Evolutionary conservation across 2,888 invertebrate species (phyloP), one percentile per base, ranked within the genome.

Genomic region (Ashinkailepas kermadecensis): DNA sequence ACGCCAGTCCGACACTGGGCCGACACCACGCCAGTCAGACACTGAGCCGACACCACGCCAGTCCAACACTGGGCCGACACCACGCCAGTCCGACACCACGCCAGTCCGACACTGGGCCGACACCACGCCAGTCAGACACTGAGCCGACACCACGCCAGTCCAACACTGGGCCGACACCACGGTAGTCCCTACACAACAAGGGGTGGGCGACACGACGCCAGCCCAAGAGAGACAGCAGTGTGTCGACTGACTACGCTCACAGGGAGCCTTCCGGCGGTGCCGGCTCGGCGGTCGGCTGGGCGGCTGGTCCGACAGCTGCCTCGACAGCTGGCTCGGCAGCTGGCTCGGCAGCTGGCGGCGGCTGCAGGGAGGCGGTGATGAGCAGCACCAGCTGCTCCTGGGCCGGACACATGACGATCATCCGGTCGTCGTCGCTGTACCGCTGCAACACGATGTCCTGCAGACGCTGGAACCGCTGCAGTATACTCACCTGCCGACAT

Each of bases 381-480:
- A 95, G 90, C 67, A 95, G 91, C n/a, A 94, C 94, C 18, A 98
- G 92, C 89, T 98, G 98, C 86, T 99, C 98, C 4, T 95, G 93
- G 3, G 96, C 92, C 0, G 98, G 98, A 86, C 97, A 96, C 15
- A 93, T 95, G 9, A 97, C 93, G 81, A 97, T 91, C 81, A 93
- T 89, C 82, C 91, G 90, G 85, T 95, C 95, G 86, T 98, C 97
- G 59, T 92, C 90, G 0, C 91, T 91, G 87, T 96, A 98, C 81
- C 93, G 92, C 58, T 92, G 92, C 83, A 90, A 90, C 1, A 70
- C 88, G 88, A 83, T 86, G 74, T 74, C 74, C 54, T 74, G 74
- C 74, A 74, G 74, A 21, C 74, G 81, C 83, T 80, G 81, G 83
- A 80, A 82, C 54, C 80, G 80, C 78, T 80, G 64, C 65, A 81